These are phyloP conservation scores for Agapostemon virescens DNA, from an alignment of 2,888 invertebrate species.

Conservation along the genomic window DNA sequence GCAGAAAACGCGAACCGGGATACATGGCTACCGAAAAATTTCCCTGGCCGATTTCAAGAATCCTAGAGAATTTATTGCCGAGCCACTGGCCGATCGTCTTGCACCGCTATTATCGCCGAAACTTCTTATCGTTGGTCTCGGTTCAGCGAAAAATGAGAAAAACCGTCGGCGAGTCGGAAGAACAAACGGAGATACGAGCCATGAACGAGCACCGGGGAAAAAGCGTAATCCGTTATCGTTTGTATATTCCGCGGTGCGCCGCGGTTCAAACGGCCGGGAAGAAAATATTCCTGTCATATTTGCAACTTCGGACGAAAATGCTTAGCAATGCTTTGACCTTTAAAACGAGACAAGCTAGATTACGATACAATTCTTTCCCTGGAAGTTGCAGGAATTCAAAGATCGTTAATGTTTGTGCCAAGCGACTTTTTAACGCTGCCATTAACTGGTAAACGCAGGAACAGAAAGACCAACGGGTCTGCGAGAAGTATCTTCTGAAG, in stretches of 20 bases:
- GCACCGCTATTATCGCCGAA: slow-evolving; percentile 37
- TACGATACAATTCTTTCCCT: not conserved
- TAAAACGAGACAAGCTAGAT: not conserved
- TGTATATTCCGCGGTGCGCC: slow-evolving; percentile 46
- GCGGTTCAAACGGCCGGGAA: slow-evolving; percentile 42
- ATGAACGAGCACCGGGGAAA: slow-evolving; percentile 59
- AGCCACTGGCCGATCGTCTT: slow-evolving; percentile 26
- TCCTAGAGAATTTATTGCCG: slow-evolving; percentile 34
- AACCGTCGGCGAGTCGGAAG: slow-evolving; percentile 17
- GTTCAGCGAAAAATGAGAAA: slow-evolving; percentile 17
- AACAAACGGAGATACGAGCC: slow-evolving; percentile 35
- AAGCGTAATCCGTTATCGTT: slow-evolving; percentile 63
- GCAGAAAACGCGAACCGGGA: not conserved
- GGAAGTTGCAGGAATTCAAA: too few species aligned
- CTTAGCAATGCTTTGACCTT: too few species aligned
- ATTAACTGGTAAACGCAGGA: too few species aligned
- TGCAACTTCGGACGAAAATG: not conserved
- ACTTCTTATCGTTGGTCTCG: slow-evolving; percentile 41
- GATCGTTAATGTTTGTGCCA: too few species aligned
- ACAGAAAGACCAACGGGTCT: too few species aligned
- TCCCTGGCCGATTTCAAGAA: slow-evolving; percentile 6
- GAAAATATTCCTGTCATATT: slow-evolving; percentile 24
- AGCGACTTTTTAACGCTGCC: too few species aligned
- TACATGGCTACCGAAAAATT: slow-evolving; percentile 8
- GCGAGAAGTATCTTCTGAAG: too few species aligned